Evolutionary conservation across 2,888 invertebrate species (phyloP).

Genomic region (Beris chalybata): DNA sequence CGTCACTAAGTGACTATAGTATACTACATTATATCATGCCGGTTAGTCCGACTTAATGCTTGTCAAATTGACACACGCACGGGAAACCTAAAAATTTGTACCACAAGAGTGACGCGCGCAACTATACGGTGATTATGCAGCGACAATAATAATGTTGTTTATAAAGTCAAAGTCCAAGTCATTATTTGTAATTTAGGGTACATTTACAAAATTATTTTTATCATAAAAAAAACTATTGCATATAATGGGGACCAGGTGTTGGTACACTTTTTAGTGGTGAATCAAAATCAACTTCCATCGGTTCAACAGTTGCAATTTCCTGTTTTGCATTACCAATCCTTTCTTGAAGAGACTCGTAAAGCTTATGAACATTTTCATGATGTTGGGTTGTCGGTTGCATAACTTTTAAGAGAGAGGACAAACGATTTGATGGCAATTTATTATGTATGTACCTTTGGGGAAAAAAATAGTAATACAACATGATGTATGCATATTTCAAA

Average conservation of each 20-base stretch:
- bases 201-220: neutral
- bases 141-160: too few relatives aligned
- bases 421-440: conserved; percentile 76
- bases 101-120: too few relatives aligned
- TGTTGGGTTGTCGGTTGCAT: conserved; percentile 70
- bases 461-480: conserved; percentile 45
- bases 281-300: conserved; percentile 72
- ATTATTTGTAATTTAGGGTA: too few relatives aligned
- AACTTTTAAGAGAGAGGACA: conserved; percentile 72
- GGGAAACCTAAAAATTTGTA: too few relatives aligned
- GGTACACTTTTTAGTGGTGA: conserved; percentile 85
- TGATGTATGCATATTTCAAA: neutral
- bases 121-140: too few relatives aligned
- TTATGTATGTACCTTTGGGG: conserved; percentile 85
- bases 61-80: too few relatives aligned
- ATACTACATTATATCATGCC: too few relatives aligned
- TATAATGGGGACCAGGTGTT: conserved; percentile 72
- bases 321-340: conserved; percentile 69
- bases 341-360: conserved; percentile 76
- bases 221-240: conserved; percentile 36
- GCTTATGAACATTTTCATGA: conserved; percentile 79
- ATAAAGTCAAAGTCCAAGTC: too few relatives aligned
- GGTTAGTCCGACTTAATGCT: too few relatives aligned
- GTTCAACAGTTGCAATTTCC: conserved; percentile 67
- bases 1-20: too few relatives aligned